phyloP scores from a whole-genome alignment of 1,140 invertebrate genomes.

The Acromyrmex charruanus region DNA sequence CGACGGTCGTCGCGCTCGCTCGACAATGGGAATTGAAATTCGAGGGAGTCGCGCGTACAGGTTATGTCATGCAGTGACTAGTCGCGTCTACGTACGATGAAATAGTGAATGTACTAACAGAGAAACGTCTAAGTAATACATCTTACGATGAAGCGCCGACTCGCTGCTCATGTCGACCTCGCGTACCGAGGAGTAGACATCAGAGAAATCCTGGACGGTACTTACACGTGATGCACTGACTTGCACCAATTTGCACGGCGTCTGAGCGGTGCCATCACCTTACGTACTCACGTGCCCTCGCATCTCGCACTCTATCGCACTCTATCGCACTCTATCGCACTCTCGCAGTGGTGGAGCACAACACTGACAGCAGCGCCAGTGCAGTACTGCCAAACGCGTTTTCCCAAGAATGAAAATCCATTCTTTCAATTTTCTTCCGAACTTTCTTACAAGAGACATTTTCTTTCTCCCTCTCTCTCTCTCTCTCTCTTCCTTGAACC shows the following conservation, averaged over 20 bases:
- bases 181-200: neutral
- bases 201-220: constrained; percentile 39
- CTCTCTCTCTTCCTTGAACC: neutral
- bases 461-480: neutral
- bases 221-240: constrained; percentile 26
- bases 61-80: constrained; percentile 31
- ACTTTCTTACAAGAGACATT: neutral
- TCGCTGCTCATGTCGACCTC: constrained; percentile 66
- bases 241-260: neutral
- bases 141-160: constrained; percentile 73
- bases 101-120: constrained; percentile 83
- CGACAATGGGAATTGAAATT: constrained; percentile 48
- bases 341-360: no score
- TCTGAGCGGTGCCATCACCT: constrained; percentile 28
- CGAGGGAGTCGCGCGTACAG: constrained; percentile 18
- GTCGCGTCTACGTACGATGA: neutral
- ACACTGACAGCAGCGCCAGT: neutral
- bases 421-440: neutral
- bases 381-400: neutral
- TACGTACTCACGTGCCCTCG: neutral
- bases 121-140: constrained; percentile 84
- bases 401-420: neutral
- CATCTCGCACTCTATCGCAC: no score
- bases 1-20: neutral
- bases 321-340: neutral